Evolutionary conservation across 2,888 invertebrate genomes (phyloP).

Genomic region (Polymixis flavicincta): DNA sequence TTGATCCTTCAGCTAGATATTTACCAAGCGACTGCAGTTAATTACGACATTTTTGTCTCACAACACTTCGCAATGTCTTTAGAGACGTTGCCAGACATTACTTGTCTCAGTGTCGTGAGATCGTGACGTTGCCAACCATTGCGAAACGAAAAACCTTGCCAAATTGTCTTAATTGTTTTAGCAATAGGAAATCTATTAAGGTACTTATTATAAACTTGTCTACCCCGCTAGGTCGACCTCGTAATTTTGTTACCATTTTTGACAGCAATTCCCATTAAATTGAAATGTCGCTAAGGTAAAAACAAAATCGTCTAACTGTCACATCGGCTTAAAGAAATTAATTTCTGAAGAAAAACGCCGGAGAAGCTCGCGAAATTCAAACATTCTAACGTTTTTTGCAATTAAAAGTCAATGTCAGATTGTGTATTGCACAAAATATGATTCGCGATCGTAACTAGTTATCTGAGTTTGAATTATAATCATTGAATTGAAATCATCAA

Average conservation of each 20-base stretch:
- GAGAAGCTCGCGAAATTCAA: too few relatives aligned
- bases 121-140: conserved; percentile 37
- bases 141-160: conserved; percentile 34
- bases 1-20: not conserved
- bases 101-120: not conserved
- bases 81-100: conserved; percentile 29
- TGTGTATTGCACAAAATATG: too few relatives aligned
- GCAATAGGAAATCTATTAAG: not conserved
- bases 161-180: conserved; percentile 10
- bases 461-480: too few relatives aligned
- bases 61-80: not conserved
- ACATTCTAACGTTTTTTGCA: too few relatives aligned
- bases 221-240: not conserved
- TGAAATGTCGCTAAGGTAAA: not conserved
- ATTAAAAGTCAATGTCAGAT: too few relatives aligned
- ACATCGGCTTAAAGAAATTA: not conserved
- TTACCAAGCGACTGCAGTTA: conserved; percentile 19
- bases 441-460: too few relatives aligned
- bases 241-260: not conserved
- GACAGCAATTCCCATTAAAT: not conserved
- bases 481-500: too few relatives aligned
- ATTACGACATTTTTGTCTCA: not conserved
- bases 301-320: not conserved
- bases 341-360: too few relatives aligned
- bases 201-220: not conserved